A percentile compares a stretch with the other conserved stretches of the same genome.
Conservation (phyloP, 2,888 invertebrate genomes). For the Apodemia duryi region DNA sequence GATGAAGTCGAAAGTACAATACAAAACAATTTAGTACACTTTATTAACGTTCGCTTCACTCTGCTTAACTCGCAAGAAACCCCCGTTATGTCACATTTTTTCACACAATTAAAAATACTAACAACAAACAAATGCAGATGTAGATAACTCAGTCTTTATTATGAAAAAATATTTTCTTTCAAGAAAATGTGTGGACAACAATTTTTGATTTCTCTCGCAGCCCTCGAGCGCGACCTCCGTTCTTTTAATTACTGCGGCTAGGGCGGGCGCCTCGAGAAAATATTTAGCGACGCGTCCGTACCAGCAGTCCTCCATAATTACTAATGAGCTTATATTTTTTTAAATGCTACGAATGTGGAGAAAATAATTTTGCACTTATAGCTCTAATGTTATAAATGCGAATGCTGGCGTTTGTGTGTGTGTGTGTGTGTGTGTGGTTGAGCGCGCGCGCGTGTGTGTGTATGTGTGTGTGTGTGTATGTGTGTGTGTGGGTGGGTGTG, state of each 20-base stretch:
- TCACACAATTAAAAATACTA: neutral
- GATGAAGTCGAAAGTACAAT: too few relatives aligned
- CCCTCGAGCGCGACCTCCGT: conserved; percentile 46
- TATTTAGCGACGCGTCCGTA: conserved; percentile 68
- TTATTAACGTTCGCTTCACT: too few relatives aligned
- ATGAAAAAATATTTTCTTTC: conserved; percentile 42
- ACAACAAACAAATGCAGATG: conserved; percentile 25
- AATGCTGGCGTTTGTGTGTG: neutral
- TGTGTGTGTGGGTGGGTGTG: too few relatives aligned
- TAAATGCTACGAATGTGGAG: conserved; percentile 19
- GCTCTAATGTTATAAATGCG: conserved; percentile 16
- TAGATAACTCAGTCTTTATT: conserved; percentile 33
- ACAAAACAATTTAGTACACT: too few relatives aligned
- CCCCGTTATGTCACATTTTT: too few relatives aligned
- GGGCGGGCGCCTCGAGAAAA: conserved; percentile 57
- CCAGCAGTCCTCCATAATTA: conserved; percentile 68
- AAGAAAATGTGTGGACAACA: conserved; percentile 63
- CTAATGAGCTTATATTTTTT: conserved; percentile 64
- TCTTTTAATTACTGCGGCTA: conserved; percentile 68
- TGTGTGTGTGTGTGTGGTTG: too few relatives aligned
- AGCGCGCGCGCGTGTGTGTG: too few relatives aligned
- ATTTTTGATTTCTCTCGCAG: conserved; percentile 63
- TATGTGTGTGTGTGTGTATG: too few relatives aligned
- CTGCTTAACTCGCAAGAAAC: too few relatives aligned
- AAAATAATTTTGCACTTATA: conserved; percentile 20